Conservation (phyloP, 2,888 invertebrate genomes). For the Scotopteryx bipunctaria region DNA sequence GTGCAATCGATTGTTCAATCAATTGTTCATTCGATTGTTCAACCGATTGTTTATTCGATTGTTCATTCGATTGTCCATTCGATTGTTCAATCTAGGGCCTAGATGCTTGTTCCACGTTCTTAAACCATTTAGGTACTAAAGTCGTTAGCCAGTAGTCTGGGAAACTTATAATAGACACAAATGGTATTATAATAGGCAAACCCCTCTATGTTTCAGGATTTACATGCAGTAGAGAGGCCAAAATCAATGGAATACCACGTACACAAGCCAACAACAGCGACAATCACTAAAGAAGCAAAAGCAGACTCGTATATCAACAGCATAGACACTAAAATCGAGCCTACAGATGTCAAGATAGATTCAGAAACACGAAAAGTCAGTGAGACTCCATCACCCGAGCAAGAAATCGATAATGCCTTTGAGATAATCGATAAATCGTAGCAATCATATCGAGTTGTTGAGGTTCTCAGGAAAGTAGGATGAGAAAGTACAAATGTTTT, state of each 20-base stretch:
- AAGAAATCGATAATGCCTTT: constrained; percentile 76
- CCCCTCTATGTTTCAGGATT: constrained; percentile 24
- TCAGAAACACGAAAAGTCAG: constrained; percentile 17
- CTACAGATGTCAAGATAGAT: background rate
- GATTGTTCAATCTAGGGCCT: too few relatives aligned
- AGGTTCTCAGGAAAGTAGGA: background rate
- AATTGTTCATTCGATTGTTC: too few relatives aligned
- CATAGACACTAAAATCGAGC: constrained; percentile 20
- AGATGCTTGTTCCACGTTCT: too few relatives aligned
- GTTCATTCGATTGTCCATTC: too few relatives aligned
- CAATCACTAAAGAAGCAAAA: constrained; percentile 28
- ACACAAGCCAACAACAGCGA: constrained; percentile 38
- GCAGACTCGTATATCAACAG: constrained; percentile 31
- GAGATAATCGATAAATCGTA: constrained; percentile 66
- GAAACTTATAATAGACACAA: too few relatives aligned
- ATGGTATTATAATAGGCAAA: too few relatives aligned
- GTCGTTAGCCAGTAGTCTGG: too few relatives aligned
- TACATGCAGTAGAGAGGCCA: constrained; percentile 54
- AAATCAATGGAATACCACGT: constrained; percentile 65
- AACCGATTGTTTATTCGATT: too few relatives aligned
- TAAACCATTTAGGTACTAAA: too few relatives aligned
- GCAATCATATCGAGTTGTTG: constrained; percentile 1
- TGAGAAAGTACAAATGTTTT: background rate
- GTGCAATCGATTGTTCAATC: too few relatives aligned
- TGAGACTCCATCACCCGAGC: constrained; percentile 67